A percentile compares a stretch with the other conserved stretches of the same genome.
Evolutionary conservation across 2,797 vertebrate species (phyloP).

Genomic region (Notoglanidium macrostoma): DNA sequence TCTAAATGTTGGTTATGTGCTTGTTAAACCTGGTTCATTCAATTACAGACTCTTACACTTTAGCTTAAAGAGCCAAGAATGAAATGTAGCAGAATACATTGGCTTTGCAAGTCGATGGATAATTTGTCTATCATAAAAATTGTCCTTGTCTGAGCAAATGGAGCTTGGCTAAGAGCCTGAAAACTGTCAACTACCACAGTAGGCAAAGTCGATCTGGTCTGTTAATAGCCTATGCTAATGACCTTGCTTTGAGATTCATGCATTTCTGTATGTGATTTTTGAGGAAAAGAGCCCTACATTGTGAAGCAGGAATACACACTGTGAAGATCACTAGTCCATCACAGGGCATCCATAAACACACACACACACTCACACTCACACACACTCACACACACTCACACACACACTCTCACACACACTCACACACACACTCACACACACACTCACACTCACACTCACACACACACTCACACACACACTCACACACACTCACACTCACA

Average conservation of each 20-base stretch:
- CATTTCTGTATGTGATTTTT: neutral
- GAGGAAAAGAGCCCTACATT: neutral
- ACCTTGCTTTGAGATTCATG: neutral
- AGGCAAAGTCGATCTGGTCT: conserved; percentile 15
- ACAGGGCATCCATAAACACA: too few relatives aligned
- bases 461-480: too few relatives aligned
- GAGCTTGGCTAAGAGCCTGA: neutral
- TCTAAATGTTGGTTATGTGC: neutral
- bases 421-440: too few relatives aligned
- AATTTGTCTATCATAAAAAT: neutral
- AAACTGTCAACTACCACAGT: neutral
- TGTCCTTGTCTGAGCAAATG: conserved; percentile 18
- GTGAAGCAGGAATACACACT: too few relatives aligned
- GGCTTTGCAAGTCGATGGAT: neutral
- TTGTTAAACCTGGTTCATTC: neutral
- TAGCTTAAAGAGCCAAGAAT: neutral
- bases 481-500: too few relatives aligned
- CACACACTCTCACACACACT: too few relatives aligned
- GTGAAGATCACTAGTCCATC: too few relatives aligned
- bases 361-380: too few relatives aligned
- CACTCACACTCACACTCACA: too few relatives aligned
- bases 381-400: too few relatives aligned
- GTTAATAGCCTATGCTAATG: conserved; percentile 21
- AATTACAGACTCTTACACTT: neutral
- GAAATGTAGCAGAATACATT: neutral